These are phyloP conservation scores for Conchocele bisecta DNA, from an alignment of 2,888 invertebrate genomes.

Conservation along the genomic window DNA sequence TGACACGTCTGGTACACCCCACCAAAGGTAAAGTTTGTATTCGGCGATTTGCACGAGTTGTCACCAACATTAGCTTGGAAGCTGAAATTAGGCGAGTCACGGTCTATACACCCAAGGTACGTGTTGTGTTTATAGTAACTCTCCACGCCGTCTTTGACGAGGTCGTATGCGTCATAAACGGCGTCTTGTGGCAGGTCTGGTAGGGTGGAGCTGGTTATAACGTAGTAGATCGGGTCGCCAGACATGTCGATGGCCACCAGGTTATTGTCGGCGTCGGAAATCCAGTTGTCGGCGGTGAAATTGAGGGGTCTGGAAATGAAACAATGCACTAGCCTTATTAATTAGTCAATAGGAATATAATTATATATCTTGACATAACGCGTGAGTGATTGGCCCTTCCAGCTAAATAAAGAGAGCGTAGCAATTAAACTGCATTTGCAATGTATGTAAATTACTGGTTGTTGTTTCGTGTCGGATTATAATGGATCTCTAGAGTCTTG, in stretches of 20 bases:
- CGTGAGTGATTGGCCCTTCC: too few species aligned
- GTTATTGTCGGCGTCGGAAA: constrained; percentile 58
- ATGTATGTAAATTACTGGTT: too few species aligned
- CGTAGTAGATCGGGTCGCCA: constrained; percentile 73
- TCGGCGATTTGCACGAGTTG: constrained; percentile 63
- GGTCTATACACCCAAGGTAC: constrained; percentile 69
- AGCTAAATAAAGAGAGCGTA: too few species aligned
- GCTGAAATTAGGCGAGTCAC: constrained; percentile 70
- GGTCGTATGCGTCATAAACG: constrained; percentile 52
- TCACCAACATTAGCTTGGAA: constrained; percentile 75
- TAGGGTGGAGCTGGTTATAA: constrained; percentile 63
- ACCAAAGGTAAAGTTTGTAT: constrained; percentile 73
- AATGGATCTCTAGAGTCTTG: too few species aligned
- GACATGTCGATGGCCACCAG: constrained; percentile 72
- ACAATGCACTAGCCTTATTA: too few species aligned
- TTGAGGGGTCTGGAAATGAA: constrained; percentile 58
- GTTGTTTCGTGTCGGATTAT: too few species aligned
- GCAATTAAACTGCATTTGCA: too few species aligned
- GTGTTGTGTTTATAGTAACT: constrained; percentile 74
- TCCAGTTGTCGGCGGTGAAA: constrained; percentile 68
- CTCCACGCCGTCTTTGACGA: constrained; percentile 64
- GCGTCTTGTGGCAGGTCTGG: constrained; percentile 68
- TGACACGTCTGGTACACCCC: constrained; percentile 72
- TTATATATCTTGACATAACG: too few species aligned
- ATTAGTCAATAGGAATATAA: too few species aligned